These are phyloP conservation scores for Pinctada fucata DNA, from an alignment of 2,888 invertebrate genomes.

Conservation along the genomic window DNA sequence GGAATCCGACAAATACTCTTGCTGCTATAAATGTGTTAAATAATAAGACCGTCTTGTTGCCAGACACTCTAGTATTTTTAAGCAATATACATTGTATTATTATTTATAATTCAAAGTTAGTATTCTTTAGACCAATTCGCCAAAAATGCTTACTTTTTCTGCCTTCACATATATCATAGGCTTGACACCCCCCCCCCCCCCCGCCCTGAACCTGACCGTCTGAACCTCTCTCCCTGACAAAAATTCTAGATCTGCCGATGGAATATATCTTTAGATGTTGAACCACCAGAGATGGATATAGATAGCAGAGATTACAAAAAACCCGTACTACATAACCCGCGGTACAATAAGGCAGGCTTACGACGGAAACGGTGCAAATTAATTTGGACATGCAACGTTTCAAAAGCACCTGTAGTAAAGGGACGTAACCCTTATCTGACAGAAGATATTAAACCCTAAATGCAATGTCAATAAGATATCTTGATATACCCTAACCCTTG, in stretches of 20 bases:
- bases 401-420: constrained; percentile 1
- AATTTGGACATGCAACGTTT: not conserved
- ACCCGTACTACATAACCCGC: not conserved
- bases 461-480: not conserved
- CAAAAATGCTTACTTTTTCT: too few relatives aligned
- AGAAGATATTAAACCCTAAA: constrained; percentile 1
- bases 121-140: too few relatives aligned
- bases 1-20: too few relatives aligned
- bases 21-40: too few relatives aligned
- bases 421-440: not conserved
- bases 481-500: not conserved
- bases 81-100: too few relatives aligned
- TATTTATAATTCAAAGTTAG: too few relatives aligned
- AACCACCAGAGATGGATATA: not conserved
- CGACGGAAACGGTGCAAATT: not conserved
- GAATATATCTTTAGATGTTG: too few relatives aligned
- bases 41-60: too few relatives aligned
- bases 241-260: too few relatives aligned
- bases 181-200: not conserved
- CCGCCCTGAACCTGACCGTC: too few relatives aligned
- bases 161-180: not conserved
- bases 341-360: not conserved
- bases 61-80: too few relatives aligned
- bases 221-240: too few relatives aligned
- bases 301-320: not conserved